phyloP scores from a whole-genome alignment of 2,888 invertebrate genomes.

The Cheilosia vernalis region DNA sequence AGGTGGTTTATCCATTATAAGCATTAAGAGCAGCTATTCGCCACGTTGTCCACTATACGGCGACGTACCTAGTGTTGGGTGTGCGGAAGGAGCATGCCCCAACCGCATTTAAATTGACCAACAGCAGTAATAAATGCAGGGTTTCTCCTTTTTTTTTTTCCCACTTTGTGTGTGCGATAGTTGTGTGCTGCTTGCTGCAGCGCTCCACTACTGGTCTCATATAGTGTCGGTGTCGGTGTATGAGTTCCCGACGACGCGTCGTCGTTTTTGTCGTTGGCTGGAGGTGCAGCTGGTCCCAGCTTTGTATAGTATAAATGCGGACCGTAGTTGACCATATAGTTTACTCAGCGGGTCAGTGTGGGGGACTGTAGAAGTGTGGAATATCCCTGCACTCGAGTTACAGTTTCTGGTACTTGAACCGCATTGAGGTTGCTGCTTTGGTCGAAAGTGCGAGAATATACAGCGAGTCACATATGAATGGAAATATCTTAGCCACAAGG shows the following conservation, averaged over 20 bases:
- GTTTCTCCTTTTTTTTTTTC: constrained; percentile 48
- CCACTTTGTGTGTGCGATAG: constrained; percentile 39
- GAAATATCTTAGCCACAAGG: constrained; percentile 54
- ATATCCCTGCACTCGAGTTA: constrained; percentile 59
- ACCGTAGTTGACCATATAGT: constrained; percentile 59
- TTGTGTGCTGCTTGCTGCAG: neutral
- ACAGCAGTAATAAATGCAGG: constrained; percentile 70
- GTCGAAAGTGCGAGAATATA: constrained; percentile 63
- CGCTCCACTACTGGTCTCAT: neutral
- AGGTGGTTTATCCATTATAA: constrained; percentile 67
- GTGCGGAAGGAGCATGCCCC: constrained; percentile 32
- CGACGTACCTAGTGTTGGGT: constrained; percentile 16
- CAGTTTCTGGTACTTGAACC: constrained; percentile 52
- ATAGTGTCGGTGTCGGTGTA: neutral
- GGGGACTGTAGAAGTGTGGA: constrained; percentile 44
- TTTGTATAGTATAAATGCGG: constrained; percentile 18
- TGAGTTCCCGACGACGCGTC: constrained; percentile 20
- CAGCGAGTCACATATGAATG: constrained; percentile 33
- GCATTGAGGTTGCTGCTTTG: constrained; percentile 56
- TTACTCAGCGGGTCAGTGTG: constrained; percentile 49
- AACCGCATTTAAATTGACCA: constrained; percentile 74
- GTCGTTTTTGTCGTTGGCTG: constrained; percentile 5
- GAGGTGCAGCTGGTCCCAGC: constrained; percentile 54
- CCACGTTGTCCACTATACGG: constrained; percentile 50
- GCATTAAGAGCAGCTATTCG: constrained; percentile 64